These are phyloP conservation scores for Melanchra persicariae DNA, from an alignment of 2,888 invertebrate genomes.

Conservation along the genomic window DNA sequence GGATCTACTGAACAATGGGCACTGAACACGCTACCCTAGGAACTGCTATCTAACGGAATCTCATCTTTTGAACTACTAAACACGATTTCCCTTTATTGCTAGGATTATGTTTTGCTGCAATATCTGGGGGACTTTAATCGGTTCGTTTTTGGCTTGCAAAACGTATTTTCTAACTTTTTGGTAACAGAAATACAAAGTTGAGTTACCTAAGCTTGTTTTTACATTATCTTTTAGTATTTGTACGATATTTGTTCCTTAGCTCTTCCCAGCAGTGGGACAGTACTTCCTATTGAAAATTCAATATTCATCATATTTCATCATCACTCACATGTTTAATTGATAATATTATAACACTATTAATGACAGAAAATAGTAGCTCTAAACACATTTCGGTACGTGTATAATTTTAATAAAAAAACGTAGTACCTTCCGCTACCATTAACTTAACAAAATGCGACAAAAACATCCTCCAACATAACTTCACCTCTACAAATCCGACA, in stretches of 20 bases:
- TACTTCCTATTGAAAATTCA: too few relatives aligned
- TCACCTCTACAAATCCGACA: slow-evolving; percentile 7
- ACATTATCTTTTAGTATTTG: too few relatives aligned
- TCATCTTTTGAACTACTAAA: slow-evolving; percentile 57
- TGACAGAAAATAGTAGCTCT: too few relatives aligned
- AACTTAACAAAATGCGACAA: neutral
- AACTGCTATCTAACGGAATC: slow-evolving; percentile 40
- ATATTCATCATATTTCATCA: too few relatives aligned
- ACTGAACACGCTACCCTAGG: slow-evolving; percentile 58
- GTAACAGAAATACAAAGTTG: too few relatives aligned
- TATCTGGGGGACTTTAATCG: slow-evolving; percentile 42
- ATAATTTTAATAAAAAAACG: too few relatives aligned
- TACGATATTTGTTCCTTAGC: too few relatives aligned
- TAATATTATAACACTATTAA: too few relatives aligned
- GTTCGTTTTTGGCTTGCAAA: slow-evolving; percentile 20
- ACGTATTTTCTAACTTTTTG: neutral
- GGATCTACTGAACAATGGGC: slow-evolving; percentile 54
- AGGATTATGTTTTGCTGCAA: slow-evolving; percentile 44
- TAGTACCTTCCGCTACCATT: neutral
- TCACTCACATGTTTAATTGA: too few relatives aligned
- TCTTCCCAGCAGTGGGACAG: too few relatives aligned
- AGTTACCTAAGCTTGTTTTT: neutral
- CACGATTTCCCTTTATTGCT: slow-evolving; percentile 52
- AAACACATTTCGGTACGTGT: too few relatives aligned
- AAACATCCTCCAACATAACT: slow-evolving; percentile 1